These are phyloP conservation scores for Marisa cornuarietis DNA, from an alignment of 1,140 invertebrate genomes.

Conservation along the genomic window DNA sequence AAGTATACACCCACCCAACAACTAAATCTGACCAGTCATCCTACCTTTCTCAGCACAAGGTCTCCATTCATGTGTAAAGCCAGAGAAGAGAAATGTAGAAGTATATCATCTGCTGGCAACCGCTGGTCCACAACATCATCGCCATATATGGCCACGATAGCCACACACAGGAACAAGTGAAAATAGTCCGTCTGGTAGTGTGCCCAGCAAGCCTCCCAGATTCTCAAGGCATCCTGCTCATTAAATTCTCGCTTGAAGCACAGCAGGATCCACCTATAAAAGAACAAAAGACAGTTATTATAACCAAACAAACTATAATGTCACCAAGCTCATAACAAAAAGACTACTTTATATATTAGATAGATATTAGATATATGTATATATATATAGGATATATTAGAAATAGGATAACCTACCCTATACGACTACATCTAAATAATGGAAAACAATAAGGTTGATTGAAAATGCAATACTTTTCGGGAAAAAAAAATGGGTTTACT, in stretches of 20 bases:
- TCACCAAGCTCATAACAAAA: background rate
- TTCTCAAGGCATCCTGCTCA: conserved; percentile 82
- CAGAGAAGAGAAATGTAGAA: conserved; percentile 91
- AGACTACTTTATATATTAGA: too few relatives aligned
- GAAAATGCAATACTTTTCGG: too few relatives aligned
- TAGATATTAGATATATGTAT: too few relatives aligned
- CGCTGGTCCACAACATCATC: conserved; percentile 88
- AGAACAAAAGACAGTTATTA: conserved; percentile 11
- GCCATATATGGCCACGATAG: conserved; percentile 90
- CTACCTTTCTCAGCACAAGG: conserved; percentile 84
- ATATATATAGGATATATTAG: background rate
- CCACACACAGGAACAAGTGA: conserved; percentile 88
- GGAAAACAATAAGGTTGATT: too few relatives aligned
- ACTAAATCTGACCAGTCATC: background rate
- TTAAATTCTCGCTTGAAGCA: conserved; percentile 85
- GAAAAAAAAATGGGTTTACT: too few relatives aligned
- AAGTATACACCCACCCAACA: background rate
- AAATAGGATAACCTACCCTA: background rate
- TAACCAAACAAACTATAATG: background rate
- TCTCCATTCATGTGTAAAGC: conserved; percentile 97
- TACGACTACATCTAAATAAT: background rate
- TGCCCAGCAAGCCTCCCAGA: conserved; percentile 96
- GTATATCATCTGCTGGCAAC: conserved; percentile 90
- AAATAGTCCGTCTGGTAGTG: conserved; percentile 93
- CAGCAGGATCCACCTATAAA: conserved; percentile 90